phyloP scores from a whole-genome alignment of 2,888 invertebrate species.

The Eupithecia insigniata region DNA sequence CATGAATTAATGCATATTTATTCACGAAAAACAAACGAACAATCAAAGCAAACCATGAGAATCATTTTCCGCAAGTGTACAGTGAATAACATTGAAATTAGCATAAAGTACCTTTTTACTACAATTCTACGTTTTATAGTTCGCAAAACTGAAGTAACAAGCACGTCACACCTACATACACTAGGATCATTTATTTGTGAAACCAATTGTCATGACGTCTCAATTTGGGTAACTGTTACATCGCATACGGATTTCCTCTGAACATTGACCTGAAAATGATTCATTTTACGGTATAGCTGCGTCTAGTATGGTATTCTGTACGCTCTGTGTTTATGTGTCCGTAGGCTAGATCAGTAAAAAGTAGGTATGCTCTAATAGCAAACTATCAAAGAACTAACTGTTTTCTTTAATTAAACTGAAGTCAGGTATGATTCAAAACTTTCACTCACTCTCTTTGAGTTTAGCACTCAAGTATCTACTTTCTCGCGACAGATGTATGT shows the following conservation, averaged over 20 bases:
- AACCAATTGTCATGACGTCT: constrained; percentile 73
- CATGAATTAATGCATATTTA: neutral
- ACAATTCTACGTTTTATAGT: constrained; percentile 37
- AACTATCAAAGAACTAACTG: constrained; percentile 35
- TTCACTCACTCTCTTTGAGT: constrained; percentile 43
- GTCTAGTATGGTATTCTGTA: constrained; percentile 56
- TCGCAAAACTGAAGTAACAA: constrained; percentile 68
- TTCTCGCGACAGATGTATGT: constrained; percentile 30
- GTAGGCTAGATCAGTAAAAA: constrained; percentile 52
- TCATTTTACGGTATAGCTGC: constrained; percentile 68
- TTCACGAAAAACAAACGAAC: neutral
- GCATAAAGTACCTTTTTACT: neutral
- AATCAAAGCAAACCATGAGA: neutral
- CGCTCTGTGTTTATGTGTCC: constrained; percentile 54
- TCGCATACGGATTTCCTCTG: constrained; percentile 57
- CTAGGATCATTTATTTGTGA: constrained; percentile 67
- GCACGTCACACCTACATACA: constrained; percentile 53
- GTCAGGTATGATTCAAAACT: constrained; percentile 37
- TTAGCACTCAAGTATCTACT: constrained; percentile 35
- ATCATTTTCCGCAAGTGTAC: constrained; percentile 24
- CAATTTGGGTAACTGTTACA: constrained; percentile 78
- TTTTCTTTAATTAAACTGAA: constrained; percentile 45
- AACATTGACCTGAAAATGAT: constrained; percentile 78
- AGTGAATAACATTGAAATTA: constrained; percentile 2
- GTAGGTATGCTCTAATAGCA: constrained; percentile 31